phyloP scores from a whole-genome alignment of 1,140 invertebrate species.

The Brachionus koreanus region DNA sequence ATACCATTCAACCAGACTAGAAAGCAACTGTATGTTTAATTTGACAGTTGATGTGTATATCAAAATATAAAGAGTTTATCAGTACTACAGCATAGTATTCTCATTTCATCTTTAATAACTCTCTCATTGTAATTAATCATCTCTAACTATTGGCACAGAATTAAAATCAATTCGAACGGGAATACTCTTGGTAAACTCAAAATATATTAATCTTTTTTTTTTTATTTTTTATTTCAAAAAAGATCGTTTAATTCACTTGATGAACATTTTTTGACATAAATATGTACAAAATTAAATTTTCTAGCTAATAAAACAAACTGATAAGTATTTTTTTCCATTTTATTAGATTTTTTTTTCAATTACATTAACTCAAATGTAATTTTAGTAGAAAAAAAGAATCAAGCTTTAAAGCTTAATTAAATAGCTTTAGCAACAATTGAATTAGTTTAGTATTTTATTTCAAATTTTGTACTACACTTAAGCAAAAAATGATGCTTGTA shows the following conservation, averaged over 20 bases:
- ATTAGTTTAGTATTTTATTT: slow-evolving; percentile 6
- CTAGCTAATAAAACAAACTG: not conserved
- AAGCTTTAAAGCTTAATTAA: not conserved
- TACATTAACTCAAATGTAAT: not conserved
- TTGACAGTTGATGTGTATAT: slow-evolving; percentile 1
- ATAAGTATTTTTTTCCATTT: not conserved
- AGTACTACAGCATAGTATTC: not conserved
- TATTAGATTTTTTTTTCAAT: not conserved
- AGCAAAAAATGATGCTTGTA: not conserved
- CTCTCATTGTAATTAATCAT: not conserved
- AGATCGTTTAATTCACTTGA: not conserved
- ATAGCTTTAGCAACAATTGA: not conserved
- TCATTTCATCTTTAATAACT: not conserved
- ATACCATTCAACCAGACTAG: not conserved
- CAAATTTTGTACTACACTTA: not conserved
- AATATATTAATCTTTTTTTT: not conserved
- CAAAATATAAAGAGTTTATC: not conserved
- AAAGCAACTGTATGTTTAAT: not conserved
- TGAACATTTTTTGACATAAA: not conserved
- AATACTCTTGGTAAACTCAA: not conserved
- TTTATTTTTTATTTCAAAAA: not conserved
- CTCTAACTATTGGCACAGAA: not conserved
- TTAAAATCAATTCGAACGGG: not conserved
- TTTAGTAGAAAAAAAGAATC: not conserved
- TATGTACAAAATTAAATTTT: not conserved